Evolutionary conservation across 2,888 invertebrate species (phyloP).

Genomic region (Hedychridium roseum): DNA sequence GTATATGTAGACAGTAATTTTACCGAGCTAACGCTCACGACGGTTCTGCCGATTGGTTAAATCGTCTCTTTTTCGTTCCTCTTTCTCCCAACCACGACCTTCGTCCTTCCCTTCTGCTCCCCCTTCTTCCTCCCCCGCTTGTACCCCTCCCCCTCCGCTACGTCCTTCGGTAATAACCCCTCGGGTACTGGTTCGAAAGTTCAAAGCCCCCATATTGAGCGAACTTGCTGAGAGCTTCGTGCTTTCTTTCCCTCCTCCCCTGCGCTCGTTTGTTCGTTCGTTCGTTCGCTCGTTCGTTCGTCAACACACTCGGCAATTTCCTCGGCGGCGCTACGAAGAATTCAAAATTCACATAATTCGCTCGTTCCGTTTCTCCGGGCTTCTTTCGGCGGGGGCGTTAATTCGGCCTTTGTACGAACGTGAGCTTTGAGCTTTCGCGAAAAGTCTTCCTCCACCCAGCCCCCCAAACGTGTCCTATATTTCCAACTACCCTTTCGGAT

Average conservation of each 20-base stretch:
- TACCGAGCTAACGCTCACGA: conserved; percentile 38
- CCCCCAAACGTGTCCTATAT: no score
- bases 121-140: not conserved
- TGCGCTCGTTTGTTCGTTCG: conserved; percentile 3
- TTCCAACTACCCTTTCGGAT: no score
- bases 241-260: not conserved
- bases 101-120: not conserved
- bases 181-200: conserved; percentile 17
- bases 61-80: conserved; percentile 25
- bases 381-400: no score
- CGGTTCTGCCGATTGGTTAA: conserved; percentile 33
- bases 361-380: not conserved
- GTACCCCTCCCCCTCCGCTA: conserved; percentile 12
- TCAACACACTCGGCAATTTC: conserved; percentile 18
- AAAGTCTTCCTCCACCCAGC: no score
- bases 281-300: conserved; percentile 7
- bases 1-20: conserved; percentile 36
- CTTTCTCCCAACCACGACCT: conserved; percentile 1
- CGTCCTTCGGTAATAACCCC: conserved; percentile 23
- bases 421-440: no score
- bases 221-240: conserved; percentile 11
- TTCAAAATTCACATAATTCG: conserved; percentile 20
- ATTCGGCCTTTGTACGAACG: no score
- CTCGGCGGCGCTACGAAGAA: conserved; percentile 7
- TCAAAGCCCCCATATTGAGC: conserved; percentile 33